These are phyloP conservation scores for Blennius ocellaris DNA, from an alignment of 2,113 vertebrate genomes.

Conservation along the genomic window DNA sequence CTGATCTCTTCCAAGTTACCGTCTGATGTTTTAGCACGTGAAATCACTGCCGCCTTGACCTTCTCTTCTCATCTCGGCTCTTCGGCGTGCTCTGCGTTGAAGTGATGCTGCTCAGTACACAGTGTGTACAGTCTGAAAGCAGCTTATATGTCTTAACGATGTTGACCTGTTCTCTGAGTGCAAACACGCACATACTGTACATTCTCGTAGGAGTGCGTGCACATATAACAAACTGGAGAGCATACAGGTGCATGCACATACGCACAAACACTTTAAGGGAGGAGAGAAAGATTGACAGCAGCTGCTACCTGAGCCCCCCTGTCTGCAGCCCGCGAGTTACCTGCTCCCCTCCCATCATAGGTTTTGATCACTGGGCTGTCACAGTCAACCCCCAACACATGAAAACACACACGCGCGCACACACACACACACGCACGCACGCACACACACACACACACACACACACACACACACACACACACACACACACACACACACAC, in stretches of 20 bases:
- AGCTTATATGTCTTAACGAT: slow-evolving; percentile 45
- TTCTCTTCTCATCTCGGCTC: slow-evolving; percentile 7
- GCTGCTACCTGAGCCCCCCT: slow-evolving; percentile 79
- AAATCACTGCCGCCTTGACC: neutral
- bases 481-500: slow-evolving; percentile 1
- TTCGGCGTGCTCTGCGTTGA: slow-evolving; percentile 35
- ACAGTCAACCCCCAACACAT: slow-evolving; percentile 69
- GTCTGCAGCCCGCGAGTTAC: slow-evolving; percentile 43
- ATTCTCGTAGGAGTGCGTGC: slow-evolving; percentile 19
- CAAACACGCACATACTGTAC: slow-evolving; percentile 11
- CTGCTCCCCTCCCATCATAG: slow-evolving; percentile 66
- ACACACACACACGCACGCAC: too few relatives aligned
- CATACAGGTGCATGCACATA: slow-evolving; percentile 18
- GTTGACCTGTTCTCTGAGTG: slow-evolving; percentile 57
- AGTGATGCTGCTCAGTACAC: slow-evolving; percentile 30
- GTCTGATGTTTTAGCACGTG: slow-evolving; percentile 2
- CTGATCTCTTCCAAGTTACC: neutral
- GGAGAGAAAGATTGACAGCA: slow-evolving; percentile 69
- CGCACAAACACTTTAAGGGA: slow-evolving; percentile 4
- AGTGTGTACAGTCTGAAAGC: slow-evolving; percentile 32
- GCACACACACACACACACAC: slow-evolving; percentile 33
- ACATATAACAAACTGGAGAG: slow-evolving; percentile 36
- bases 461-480: slow-evolving; percentile 30
- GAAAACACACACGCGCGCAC: slow-evolving; percentile 13
- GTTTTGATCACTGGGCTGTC: slow-evolving; percentile 95